Conservation (phyloP, 2,888 invertebrate species). For the Idaea biselata region DNA sequence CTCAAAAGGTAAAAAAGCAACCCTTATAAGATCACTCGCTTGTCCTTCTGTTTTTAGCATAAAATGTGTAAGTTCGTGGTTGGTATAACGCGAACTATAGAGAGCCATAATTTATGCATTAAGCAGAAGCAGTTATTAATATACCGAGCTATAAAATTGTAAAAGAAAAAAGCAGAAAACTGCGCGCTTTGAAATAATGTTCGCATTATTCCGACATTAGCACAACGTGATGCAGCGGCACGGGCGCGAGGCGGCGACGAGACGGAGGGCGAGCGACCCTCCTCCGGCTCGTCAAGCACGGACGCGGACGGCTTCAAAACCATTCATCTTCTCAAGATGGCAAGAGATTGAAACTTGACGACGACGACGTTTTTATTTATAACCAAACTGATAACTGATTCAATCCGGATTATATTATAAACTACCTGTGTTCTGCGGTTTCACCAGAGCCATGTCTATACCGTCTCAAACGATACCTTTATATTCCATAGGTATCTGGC, state of each 20-base stretch:
- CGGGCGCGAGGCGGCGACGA: conserved; percentile 6
- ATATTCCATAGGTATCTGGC: no score
- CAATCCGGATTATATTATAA: no score
- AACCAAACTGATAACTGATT: no score
- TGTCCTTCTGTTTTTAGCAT: no score
- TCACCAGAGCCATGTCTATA: no score
- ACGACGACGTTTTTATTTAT: neutral
- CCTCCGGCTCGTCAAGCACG: neutral
- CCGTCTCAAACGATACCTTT: no score
- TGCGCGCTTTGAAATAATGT: conserved; percentile 19
- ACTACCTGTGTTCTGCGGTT: no score
- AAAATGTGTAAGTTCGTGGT: no score
- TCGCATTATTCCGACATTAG: conserved; percentile 37
- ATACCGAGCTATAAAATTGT: neutral
- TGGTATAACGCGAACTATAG: no score
- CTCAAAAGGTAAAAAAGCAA: no score
- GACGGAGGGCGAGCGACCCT: conserved; percentile 2
- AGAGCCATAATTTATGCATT: no score
- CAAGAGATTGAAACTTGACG: conserved; percentile 7
- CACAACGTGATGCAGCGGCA: conserved; percentile 24
- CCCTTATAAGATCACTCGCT: no score
- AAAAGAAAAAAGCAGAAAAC: neutral
- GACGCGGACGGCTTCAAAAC: conserved; percentile 8
- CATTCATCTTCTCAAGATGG: conserved; percentile 15
- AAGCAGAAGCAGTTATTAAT: conserved; percentile 4